These are phyloP conservation scores for Drosophila affinis DNA, from an alignment of 2,888 invertebrate species.

Conservation along the genomic window DNA sequence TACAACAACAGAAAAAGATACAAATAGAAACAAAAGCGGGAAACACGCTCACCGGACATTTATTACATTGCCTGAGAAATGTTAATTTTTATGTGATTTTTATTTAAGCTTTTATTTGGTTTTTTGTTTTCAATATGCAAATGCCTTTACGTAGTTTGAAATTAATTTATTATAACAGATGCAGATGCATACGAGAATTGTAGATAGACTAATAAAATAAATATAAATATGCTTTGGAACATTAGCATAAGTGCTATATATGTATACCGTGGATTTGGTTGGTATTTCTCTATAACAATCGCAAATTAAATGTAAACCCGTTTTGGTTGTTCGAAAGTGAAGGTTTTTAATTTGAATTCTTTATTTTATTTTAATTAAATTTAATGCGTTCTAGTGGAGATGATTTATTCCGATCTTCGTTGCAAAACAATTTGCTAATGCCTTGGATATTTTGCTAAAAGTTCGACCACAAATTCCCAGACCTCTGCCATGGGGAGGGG, in stretches of 20 bases:
- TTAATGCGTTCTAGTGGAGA: not conserved
- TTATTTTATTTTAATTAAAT: not conserved
- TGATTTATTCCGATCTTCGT: constrained; percentile 19
- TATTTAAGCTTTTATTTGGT: constrained; percentile 10
- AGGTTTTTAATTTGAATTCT: constrained; percentile 14
- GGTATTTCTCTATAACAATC: constrained; percentile 8
- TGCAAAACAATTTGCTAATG: constrained; percentile 22
- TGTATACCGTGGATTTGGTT: not conserved
- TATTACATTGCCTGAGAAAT: constrained; percentile 54
- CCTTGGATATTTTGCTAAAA: no score
- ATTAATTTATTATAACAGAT: constrained; percentile 51
- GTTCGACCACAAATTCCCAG: constrained; percentile 26
- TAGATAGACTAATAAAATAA: constrained; percentile 46
- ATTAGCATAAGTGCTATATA: constrained; percentile 33
- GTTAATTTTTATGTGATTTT: constrained; percentile 31
- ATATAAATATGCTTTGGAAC: constrained; percentile 35
- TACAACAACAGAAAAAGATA: not conserved
- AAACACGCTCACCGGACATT: constrained; percentile 51
- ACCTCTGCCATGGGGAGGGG: not conserved
- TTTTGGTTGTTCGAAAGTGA: constrained; percentile 27
- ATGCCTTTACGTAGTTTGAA: constrained; percentile 37
- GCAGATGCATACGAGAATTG: constrained; percentile 23
- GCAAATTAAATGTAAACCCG: constrained; percentile 12
- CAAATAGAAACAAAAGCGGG: constrained; percentile 9
- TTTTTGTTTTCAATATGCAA: constrained; percentile 50